Evolutionary conservation across 2,888 invertebrate species (phyloP).

Genomic region (Ophraella communa): DNA sequence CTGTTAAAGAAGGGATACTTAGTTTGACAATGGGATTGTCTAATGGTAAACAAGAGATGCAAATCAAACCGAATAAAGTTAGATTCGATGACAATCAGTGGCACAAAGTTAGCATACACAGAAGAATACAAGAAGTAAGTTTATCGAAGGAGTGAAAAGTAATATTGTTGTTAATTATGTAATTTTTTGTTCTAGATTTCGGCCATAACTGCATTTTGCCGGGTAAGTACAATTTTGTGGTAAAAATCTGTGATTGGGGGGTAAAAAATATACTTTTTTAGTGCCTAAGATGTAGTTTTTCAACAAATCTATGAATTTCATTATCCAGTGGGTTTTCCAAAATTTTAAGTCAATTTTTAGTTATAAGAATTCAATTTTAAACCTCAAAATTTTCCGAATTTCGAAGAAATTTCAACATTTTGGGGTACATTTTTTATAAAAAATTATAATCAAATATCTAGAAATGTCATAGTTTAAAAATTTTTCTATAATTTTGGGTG

Average conservation of each 20-base stretch:
- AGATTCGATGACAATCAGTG: conserved; percentile 96
- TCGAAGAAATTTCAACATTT: no score
- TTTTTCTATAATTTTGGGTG: no score
- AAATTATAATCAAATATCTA: no score
- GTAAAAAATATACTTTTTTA: no score
- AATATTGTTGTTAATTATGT: no score
- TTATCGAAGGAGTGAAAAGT: no score
- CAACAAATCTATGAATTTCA: neutral
- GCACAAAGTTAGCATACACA: conserved; percentile 90
- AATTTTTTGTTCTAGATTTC: conserved; percentile 79
- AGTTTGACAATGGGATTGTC: conserved; percentile 89
- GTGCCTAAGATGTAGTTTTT: neutral
- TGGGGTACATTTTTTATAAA: no score
- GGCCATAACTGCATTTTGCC: conserved; percentile 84
- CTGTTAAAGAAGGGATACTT: conserved; percentile 87
- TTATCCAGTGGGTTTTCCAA: no score
- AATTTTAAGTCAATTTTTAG: no score
- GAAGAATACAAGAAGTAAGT: conserved; percentile 88
- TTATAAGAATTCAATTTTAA: no score
- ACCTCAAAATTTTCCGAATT: no score
- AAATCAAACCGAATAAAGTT: conserved; percentile 85
- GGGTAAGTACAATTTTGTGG: conserved; percentile 66
- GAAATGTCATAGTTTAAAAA: no score
- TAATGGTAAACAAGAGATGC: conserved; percentile 88
- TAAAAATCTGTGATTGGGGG: neutral